Evolutionary conservation across 1,140 invertebrate genomes (phyloP).

Genomic region (Apis mellifera): Amel_HAv3.1 CM009945.2:812501-813000

Average conservation of each 20-base stretch:
- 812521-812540: conserved; percentile 35
- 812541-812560: conserved; percentile 48
- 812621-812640: conserved; percentile 47
- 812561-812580: conserved; percentile 48
- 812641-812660: conserved; percentile 25
- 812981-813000: background rate
- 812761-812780: conserved; percentile 17
- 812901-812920: background rate
- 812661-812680: conserved; percentile 18
- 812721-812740: conserved; percentile 25
- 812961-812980: conserved; percentile 19
- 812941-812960: conserved; percentile 17
- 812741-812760: background rate
- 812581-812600: conserved; percentile 52
- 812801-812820: background rate
- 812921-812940: background rate
- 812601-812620: conserved; percentile 54
- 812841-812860: too few species aligned
- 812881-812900: background rate
- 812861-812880: background rate
- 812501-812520: conserved; percentile 16
- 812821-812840: background rate
- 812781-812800: background rate
- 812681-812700: conserved; percentile 22
- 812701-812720: conserved; percentile 39